Evolutionary conservation across 2,797 vertebrate species (phyloP).

Genomic region (Pristis pectinata): DNA sequence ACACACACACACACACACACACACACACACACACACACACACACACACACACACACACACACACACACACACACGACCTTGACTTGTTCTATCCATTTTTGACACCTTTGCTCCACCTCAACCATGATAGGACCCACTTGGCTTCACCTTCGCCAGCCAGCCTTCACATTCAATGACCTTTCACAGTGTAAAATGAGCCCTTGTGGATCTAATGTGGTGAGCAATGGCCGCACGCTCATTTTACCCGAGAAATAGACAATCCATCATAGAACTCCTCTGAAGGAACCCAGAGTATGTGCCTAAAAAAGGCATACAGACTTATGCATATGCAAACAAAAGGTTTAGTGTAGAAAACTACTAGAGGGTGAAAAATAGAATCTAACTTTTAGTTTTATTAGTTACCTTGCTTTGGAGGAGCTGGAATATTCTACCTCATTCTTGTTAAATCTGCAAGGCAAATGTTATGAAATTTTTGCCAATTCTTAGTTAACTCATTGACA

Average conservation of each 20-base stretch:
- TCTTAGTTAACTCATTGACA: not conserved
- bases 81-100: not conserved
- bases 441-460: not conserved
- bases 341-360: not conserved
- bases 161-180: not conserved
- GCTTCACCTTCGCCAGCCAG: not conserved
- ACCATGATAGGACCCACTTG: not conserved
- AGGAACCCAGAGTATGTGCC: not conserved
- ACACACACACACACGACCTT: not conserved
- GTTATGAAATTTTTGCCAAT: not conserved
- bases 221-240: not conserved
- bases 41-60: not conserved
- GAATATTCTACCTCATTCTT: not conserved
- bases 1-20: not conserved
- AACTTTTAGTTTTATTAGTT: not conserved
- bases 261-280: not conserved
- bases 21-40: too few relatives aligned
- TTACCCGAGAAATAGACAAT: not conserved
- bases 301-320: not conserved
- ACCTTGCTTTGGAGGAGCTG: not conserved
- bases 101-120: too few relatives aligned
- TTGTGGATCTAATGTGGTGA: not conserved
- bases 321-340: not conserved
- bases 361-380: not conserved
- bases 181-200: not conserved